Base-by-base conservation (phyloP, 2,888 invertebrate species). In the Leucozona laternaria region DNA sequence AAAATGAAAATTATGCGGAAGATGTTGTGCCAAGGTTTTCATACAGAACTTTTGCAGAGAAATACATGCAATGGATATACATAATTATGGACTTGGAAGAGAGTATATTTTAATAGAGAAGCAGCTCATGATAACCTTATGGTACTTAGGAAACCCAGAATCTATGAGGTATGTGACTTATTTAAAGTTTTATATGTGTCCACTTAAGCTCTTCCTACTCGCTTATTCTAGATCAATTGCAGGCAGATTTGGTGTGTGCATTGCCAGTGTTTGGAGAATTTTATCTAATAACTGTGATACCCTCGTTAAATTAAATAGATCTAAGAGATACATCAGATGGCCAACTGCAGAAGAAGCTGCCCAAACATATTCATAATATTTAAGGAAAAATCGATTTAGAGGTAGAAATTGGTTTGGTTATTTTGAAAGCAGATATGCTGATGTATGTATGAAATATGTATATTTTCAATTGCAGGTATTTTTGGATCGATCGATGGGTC, bases 401-500 rank as follows among this genome's bases (percentile, higher is more conserved):
- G n/a, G 43, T 40, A 40, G 7, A n/a, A 17, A 17, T 43, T 7
- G 17, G 17, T 43, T 43, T 17, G 17, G 17, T 43, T n/a, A 2
- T n/a, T 43, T 43, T 17, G 2, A 43, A 17, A 17, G 0, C 7
- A 31, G 31, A 31, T 43, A 15, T 40, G 5, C 43, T n/a, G 4
- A 43, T 6, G 4, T 4, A n/a, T 43, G 43, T n/a, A n/a, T 43
- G 43, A 43, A n/a, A 2, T 43, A 31, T 31, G 31, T 31, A 31
- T n/a, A n/a, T n/a, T 43, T 43, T 43, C 31, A 31, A 43, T n/a
- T 43, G 5, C 10, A 64, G 55, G 43, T 20, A 64, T 55, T 20
- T 55, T 64, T 28, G 37, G 50, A 53, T 50, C 31, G 31, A 75
- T 75, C 6, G 55, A 75, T 50, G 64, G 64, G 2, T 79, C 79